Evolutionary conservation across 2,888 invertebrate genomes (phyloP).

Genomic region (Stenichneumon culpator): DNA sequence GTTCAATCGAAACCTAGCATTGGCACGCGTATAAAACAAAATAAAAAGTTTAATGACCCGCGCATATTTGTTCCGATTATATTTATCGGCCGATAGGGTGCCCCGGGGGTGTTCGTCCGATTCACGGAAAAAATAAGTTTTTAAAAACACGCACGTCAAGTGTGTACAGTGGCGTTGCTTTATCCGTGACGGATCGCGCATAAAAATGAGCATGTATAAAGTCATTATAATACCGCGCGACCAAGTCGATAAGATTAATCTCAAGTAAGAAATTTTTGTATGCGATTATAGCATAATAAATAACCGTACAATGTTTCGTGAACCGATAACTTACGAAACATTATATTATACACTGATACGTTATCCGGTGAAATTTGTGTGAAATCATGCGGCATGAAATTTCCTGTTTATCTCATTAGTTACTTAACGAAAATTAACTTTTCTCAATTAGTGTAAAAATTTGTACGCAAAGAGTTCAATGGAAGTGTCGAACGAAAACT

Average conservation of each 20-base stretch:
- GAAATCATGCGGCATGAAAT: neutral
- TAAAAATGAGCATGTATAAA: constrained; percentile 78
- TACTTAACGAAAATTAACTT: no score
- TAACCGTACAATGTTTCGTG: neutral
- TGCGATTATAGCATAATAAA: neutral
- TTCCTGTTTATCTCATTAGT: no score
- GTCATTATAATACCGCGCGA: constrained; percentile 78
- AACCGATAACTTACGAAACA: neutral
- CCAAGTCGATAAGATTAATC: constrained; percentile 73
- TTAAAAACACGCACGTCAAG: neutral
- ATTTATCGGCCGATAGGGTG: constrained; percentile 45
- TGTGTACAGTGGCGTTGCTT: constrained; percentile 34
- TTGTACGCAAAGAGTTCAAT: no score
- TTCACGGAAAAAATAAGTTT: constrained; percentile 16
- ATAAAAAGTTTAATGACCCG: constrained; percentile 37
- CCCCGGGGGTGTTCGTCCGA: constrained; percentile 9
- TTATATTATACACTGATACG: neutral
- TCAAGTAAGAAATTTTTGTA: constrained; percentile 75
- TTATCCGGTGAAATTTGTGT: neutral
- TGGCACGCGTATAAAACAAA: neutral
- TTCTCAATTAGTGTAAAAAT: no score
- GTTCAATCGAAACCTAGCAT: neutral
- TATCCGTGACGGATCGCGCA: constrained; percentile 35
- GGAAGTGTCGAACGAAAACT: no score
- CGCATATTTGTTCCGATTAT: constrained; percentile 29